These are phyloP conservation scores for Tetrao urogallus DNA, from an alignment of 2,113 vertebrate genomes.

Conservation along the genomic window DNA sequence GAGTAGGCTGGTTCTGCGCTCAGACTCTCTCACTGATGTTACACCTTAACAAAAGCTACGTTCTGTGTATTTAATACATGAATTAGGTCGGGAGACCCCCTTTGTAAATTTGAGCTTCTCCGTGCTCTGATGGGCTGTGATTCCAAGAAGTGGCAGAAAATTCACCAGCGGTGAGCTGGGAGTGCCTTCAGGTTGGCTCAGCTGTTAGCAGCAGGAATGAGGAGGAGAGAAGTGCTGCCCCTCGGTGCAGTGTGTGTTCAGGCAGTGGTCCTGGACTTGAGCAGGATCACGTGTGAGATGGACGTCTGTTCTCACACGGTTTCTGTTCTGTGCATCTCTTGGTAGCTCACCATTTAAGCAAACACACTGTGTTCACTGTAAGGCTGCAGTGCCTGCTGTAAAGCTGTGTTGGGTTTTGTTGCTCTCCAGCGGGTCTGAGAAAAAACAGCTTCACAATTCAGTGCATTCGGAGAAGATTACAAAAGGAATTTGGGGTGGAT, in stretches of 20 bases:
- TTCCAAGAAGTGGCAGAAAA: not conserved
- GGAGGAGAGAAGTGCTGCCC: not conserved
- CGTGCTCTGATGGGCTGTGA: not conserved
- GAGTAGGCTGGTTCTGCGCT: not conserved
- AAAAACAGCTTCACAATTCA: constrained; percentile 27
- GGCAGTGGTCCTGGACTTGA: not conserved
- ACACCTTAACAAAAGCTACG: not conserved
- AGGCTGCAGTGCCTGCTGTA: not conserved
- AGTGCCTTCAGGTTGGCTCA: not conserved
- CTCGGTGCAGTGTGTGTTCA: not conserved
- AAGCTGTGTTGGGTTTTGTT: constrained; percentile 1
- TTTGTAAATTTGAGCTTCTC: not conserved
- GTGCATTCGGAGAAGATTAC: constrained; percentile 39
- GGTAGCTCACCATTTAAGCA: constrained; percentile 50
- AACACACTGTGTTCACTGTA: constrained; percentile 25
- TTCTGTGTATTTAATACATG: not conserved
- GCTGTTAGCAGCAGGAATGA: not conserved
- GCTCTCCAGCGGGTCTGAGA: not conserved
- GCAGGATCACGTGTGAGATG: not conserved
- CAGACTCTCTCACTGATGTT: not conserved
- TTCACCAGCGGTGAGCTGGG: not conserved
- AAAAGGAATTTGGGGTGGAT: constrained; percentile 45
- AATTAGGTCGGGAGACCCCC: not conserved
- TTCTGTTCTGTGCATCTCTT: not conserved
- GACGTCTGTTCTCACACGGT: constrained; percentile 22